These are phyloP conservation scores for Odontocerum albicorne DNA, from an alignment of 2,888 invertebrate species.

Conservation along the genomic window DNA sequence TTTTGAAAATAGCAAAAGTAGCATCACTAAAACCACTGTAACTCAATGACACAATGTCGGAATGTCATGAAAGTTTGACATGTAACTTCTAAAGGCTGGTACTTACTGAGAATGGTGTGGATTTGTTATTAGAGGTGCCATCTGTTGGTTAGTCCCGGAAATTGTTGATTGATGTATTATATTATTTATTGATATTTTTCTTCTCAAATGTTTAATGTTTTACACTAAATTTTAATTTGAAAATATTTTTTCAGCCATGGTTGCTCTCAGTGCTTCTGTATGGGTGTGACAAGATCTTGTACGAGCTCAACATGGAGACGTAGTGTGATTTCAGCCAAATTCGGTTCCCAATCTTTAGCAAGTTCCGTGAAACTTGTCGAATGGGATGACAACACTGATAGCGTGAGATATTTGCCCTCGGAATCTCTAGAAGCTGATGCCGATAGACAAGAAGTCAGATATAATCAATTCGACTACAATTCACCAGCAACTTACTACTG, in stretches of 20 bases:
- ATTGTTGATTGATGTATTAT: too few relatives aligned
- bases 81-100: too few relatives aligned
- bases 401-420: neutral
- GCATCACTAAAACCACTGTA: too few relatives aligned
- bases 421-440: constrained; percentile 48
- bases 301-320: constrained; percentile 77
- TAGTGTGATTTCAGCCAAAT: constrained; percentile 50
- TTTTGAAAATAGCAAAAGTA: too few relatives aligned
- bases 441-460: constrained; percentile 63
- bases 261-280: constrained; percentile 95
- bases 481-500: constrained; percentile 77
- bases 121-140: too few relatives aligned
- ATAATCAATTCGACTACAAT: constrained; percentile 60
- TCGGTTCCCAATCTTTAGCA: constrained; percentile 49
- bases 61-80: too few relatives aligned
- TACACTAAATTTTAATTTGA: too few relatives aligned
- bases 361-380: constrained; percentile 47
- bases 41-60: too few relatives aligned
- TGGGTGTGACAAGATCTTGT: constrained; percentile 83
- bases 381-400: constrained; percentile 40
- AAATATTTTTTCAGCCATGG: constrained; percentile 68
- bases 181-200: too few relatives aligned
- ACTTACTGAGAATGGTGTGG: too few relatives aligned
- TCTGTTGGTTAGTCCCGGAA: too few relatives aligned
- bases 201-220: too few relatives aligned